phyloP scores from a whole-genome alignment of 2,888 invertebrate genomes.

The Crepidodera aurea region DNA sequence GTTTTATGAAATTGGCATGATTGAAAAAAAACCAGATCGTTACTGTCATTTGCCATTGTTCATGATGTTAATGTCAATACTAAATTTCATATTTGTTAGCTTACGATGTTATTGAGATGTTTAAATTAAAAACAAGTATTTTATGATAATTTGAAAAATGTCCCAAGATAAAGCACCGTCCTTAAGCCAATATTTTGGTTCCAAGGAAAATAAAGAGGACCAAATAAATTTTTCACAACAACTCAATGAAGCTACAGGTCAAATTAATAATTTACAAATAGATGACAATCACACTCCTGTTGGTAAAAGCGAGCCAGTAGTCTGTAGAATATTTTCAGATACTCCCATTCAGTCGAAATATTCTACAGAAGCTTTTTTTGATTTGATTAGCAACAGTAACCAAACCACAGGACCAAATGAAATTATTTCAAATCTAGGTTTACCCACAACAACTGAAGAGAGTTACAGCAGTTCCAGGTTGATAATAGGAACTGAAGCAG shows the following conservation, averaged over 20 bases:
- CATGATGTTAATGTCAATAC: too few species aligned
- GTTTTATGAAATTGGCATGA: too few species aligned
- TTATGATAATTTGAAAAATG: constrained; percentile 28
- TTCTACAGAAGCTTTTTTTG: constrained; percentile 62
- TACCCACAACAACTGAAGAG: constrained; percentile 49
- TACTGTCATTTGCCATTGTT: too few species aligned
- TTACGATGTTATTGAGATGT: neutral
- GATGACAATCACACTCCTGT: constrained; percentile 41
- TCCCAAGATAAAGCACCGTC: constrained; percentile 58
- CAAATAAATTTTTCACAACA: constrained; percentile 48
- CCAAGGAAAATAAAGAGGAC: constrained; percentile 43
- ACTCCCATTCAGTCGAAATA: constrained; percentile 57
- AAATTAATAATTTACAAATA: constrained; percentile 45
- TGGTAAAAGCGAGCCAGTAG: constrained; percentile 59
- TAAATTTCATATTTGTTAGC: neutral
- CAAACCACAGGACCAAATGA: constrained; percentile 44
- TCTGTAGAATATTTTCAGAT: constrained; percentile 62
- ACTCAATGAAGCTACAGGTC: constrained; percentile 48
- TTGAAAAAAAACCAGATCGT: too few species aligned
- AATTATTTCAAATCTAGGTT: constrained; percentile 49
- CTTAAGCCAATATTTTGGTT: constrained; percentile 67
- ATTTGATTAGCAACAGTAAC: constrained; percentile 58
- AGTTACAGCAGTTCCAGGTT: constrained; percentile 55
- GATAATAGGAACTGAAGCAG: constrained; percentile 65
- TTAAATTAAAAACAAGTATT: constrained; percentile 1